Base-by-base conservation (phyloP, 53 echinoderm and acorn worm species). In the Henricia sp. region DNA sequence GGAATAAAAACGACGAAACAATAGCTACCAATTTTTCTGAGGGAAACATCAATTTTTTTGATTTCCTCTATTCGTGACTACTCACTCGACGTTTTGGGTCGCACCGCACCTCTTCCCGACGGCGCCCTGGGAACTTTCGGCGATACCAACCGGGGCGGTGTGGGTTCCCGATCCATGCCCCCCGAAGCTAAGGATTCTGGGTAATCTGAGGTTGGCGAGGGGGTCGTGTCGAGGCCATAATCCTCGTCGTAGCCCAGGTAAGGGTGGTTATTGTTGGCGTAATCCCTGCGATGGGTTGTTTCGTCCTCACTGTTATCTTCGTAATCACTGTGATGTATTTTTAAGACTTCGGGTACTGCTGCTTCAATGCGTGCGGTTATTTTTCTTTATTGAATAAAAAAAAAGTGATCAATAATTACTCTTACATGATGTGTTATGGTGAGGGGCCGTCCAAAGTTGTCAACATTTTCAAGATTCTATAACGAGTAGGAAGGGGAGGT, bases 11-110 rank as follows among this genome's bases (percentile, higher is more conserved):
- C n/a, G n/a, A n/a, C n/a, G n/a, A n/a, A n/a, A n/a, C n/a, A n/a
- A n/a, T n/a, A n/a, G n/a, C n/a, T n/a, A n/a, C n/a, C n/a, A n/a
- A n/a, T n/a, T n/a, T n/a, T n/a, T n/a, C n/a, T n/a, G n/a, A n/a
- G n/a, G n/a, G n/a, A n/a, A n/a, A n/a, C n/a, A n/a, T n/a, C n/a
- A n/a, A n/a, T n/a, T n/a, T n/a, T n/a, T n/a, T n/a, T n/a, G n/a
- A n/a, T n/a, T n/a, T n/a, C n/a, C n/a, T n/a, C n/a, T n/a, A n/a
- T n/a, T n/a, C n/a, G n/a, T n/a, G n/a, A 26, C 28, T 0, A 78
- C 89, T 82, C 72, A 96, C 96, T 88, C 62, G 96, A 82, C 37
- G 96, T 96, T 44, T 93, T 96, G 2, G 96, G 96, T 39, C 96
- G 85, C 3, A 57, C 37, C 29, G 85, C 67, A 21, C 35, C 51